Base-by-base conservation (phyloP, 2,113 vertebrate genomes). In the Lepisosteus osseus region DNA sequence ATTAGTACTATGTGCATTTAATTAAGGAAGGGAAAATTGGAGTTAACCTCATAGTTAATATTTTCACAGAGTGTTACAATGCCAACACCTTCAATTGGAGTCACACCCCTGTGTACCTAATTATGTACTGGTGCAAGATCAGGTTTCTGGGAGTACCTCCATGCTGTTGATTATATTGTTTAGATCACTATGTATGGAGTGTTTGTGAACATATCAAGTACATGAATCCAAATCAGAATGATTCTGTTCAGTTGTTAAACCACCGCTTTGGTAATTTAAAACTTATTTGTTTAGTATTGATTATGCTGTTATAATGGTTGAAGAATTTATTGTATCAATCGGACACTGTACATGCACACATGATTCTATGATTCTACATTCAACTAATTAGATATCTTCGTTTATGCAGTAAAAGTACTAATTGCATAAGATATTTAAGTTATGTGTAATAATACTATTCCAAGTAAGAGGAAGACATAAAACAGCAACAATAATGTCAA, bases 1-100 rank as follows among this genome's bases (percentile, higher is more conserved):
- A 97, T 97, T 97, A 98, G 92, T 94, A 93, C 92, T 92, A 94
- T 92, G 94, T 93, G 95, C 94, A 93, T 98, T 97, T 95, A 95
- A 98, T 98, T 97, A 96, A 96, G 95, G 93, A 94, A 94, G 87
- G 90, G 94, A 93, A 96, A 96, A 96, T 94, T 95, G 92, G 94
- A 93, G 92, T 95, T 96, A 97, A 96, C 95, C 93, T 96, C 94
- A 89, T 93, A 92, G 92, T 95, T 96, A 95, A 95, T 94, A 95
- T 97, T 97, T 96, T 95, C 95, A 91, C 94, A 91, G 92, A 94
- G 92, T 94, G 90, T 92, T 95, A 92, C 95, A 94, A 93, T 95
- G 94, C 94, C 90, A 85, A 96, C 96, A 97, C 95, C 95, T 99
- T 92, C 91, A 92, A 93, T 90, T 95, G 94, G 92, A 95, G 95